Base-by-base conservation (phyloP, 2,888 invertebrate genomes). In the Rhodophaea formosa region DNA sequence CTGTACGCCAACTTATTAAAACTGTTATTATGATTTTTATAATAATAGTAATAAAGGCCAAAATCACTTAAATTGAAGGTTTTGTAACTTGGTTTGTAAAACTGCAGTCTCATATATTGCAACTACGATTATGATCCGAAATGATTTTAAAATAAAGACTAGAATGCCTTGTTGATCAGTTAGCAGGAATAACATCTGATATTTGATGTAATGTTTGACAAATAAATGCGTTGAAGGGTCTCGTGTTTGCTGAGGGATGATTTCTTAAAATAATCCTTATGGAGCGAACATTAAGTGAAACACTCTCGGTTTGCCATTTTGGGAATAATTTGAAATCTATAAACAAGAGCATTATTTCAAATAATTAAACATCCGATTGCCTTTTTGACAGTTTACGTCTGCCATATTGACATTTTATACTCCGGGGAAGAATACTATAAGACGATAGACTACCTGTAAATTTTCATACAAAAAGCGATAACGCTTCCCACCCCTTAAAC, bases 181-280 rank as follows among this genome's bases (percentile, higher is more conserved):
- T 59, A 44, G 62, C 46, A 58, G 59, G 16, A 54, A 67, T 70
- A 75, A 77, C 80, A 82, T 82, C 74, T 80, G 79, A 76, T 76
- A 72, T 80, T 74, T 73, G 79, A 74, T 79, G 83, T 86, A 82
- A 84, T 82, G 76, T 75, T 80, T 77, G 75, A 75, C 80, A 80
- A 84, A 84, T 79, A 80, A 77, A 75, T 80, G 67, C 77, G 65
- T 32, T 35, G 14, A 53, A 53, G 39, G 49, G 42, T 32, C 47
- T 12, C 23, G 23, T 42, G 59, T 71, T 69, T 65, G 57, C 42
- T 63, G 60, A 64, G 64, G 56, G 58, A 47, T 59, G 55, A 39
- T 51, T 53, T 60, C 42, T 32, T 47, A 44, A 55, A 39, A 43
- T 30, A n/a, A 46, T 17, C 49, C 46, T 44, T 56, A 46, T 45